Evolutionary conservation across 2,113 vertebrate species (phyloP).

Genomic region (Ophiodon elongatus): DNA sequence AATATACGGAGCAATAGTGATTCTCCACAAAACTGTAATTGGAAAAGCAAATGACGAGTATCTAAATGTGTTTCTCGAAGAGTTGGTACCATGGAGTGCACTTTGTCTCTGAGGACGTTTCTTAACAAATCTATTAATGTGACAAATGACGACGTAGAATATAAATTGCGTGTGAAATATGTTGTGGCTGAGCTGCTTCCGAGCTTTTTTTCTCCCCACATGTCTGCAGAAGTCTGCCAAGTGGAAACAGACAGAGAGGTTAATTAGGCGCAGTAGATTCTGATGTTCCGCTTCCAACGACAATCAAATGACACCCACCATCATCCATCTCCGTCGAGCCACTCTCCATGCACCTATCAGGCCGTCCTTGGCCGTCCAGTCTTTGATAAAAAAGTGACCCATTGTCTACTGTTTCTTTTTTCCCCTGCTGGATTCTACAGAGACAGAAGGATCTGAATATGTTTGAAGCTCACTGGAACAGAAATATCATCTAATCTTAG

Average conservation of each 20-base stretch:
- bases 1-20: background rate
- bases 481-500: conserved; percentile 42
- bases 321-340: conserved; percentile 76
- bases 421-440: background rate
- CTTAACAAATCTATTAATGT: conserved; percentile 21
- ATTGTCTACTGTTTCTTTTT: conserved; percentile 36
- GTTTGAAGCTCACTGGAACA: conserved; percentile 22
- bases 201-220: background rate
- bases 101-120: background rate
- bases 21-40: background rate
- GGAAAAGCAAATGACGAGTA: background rate
- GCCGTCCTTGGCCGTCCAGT: conserved; percentile 30
- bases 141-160: conserved; percentile 1
- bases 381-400: conserved; percentile 39
- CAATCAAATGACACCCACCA: conserved; percentile 77
- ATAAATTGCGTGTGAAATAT: conserved; percentile 39
- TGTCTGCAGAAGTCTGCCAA: conserved; percentile 52
- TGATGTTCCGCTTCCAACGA: conserved; percentile 75
- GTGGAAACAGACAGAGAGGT: conserved; percentile 72
- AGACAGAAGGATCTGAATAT: background rate
- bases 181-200: background rate
- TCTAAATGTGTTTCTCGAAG: background rate
- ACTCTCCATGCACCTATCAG: conserved; percentile 50
- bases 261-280: conserved; percentile 82
- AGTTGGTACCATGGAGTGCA: background rate